Conservation (phyloP, 92 coral and sea anemone species). For the Chrysogorgia sp. region DNA sequence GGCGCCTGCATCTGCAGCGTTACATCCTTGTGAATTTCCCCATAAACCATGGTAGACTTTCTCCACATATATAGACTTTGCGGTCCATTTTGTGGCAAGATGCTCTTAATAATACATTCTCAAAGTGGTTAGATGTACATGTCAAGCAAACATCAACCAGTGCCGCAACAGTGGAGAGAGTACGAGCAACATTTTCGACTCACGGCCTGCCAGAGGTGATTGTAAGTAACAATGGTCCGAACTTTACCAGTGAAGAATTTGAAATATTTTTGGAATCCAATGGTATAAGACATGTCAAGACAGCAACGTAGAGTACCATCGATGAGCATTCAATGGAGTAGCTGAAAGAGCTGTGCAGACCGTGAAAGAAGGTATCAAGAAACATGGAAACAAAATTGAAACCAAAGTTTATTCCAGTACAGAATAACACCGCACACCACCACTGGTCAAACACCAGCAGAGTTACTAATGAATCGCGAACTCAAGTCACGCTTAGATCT, state of each 20-base stretch:
- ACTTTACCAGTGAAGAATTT: conserved; percentile 15
- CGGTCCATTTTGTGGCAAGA: no score
- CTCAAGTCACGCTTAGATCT: conserved; percentile 37
- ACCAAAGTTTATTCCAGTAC: conserved; percentile 41
- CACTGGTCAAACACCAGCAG: conserved; percentile 41
- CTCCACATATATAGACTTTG: no score
- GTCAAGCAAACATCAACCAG: no score
- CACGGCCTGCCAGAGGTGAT: conserved; percentile 30
- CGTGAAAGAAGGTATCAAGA: conserved; percentile 42
- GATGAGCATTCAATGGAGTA: conserved; percentile 50
- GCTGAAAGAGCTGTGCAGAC: conserved; percentile 64
- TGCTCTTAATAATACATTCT: no score
- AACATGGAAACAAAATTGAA: conserved; percentile 34
- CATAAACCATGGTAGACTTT: no score
- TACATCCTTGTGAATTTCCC: no score
- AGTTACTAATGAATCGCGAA: conserved; percentile 47
- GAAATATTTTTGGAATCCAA: neutral
- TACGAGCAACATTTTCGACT: no score
- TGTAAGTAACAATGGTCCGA: conserved; percentile 47
- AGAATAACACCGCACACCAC: neutral
- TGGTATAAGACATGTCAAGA: conserved; percentile 11
- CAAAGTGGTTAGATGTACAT: no score
- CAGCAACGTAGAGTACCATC: conserved; percentile 53
- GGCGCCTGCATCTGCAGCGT: no score
- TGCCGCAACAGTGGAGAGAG: no score